Evolutionary conservation across 2,113 vertebrate genomes (phyloP), one percentile per base, ranked within the genome.

Genomic region (Corythoichthys haematopterus): DNA sequence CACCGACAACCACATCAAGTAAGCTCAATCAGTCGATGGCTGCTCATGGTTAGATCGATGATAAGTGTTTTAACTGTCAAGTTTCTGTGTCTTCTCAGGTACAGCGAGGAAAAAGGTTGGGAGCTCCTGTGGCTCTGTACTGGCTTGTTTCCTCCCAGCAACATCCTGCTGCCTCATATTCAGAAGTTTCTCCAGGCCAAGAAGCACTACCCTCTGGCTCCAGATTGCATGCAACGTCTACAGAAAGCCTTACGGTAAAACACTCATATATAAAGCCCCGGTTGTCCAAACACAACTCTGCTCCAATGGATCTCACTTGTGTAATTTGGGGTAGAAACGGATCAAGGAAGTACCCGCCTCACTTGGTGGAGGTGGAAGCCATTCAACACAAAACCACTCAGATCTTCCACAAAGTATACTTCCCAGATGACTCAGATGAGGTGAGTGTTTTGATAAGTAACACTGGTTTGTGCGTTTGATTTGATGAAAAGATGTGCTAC

Each of bases 361-460:
- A 99, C 78, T 84, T 98, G 77, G 97, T 99, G 70, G 97, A 99
- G 86, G 97, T 99, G 65, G 97, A 98, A 82, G 97, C 97, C 65
- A 99, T 99, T 82, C 97, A 99, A 82, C 97, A 99, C 88, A 98
- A 98, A 78, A 99, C 97, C 0, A 99, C 96, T 0, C 97, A 99
- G 88, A 98, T 99, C 82, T 99, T 98, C 88, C 97, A 99, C 85
- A 99, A 99, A 80, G 97, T 99, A 77, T 99, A 98, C 84, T 99
- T 99, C 72, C 97, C 97, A 0, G 97, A 98, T 9, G 97, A 98
- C 81, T 95, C 97, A 0, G 97, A 99, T 4, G 96, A 99, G 96
- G 97, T 98, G 82, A 92, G 81, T 28, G 20, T 28, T 28, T 28
- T 12, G 47, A 50, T n/a, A n/a, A n/a, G 6, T 20, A 20, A 52